Evolutionary conservation across 2,888 invertebrate genomes (phyloP), one percentile per base, ranked within the genome.

Genomic region (Tinea semifulvella): DNA sequence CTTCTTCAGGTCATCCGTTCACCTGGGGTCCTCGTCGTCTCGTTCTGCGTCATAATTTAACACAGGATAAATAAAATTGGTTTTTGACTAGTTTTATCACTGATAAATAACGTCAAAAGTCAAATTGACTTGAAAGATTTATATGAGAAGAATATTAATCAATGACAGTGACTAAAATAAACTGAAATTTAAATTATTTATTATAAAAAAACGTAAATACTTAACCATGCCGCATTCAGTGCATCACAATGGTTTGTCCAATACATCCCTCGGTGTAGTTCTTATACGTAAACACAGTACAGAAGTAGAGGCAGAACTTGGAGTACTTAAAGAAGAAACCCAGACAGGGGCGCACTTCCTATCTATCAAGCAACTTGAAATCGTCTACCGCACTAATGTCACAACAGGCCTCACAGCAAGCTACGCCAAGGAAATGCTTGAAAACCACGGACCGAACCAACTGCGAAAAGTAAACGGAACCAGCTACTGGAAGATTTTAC

Each of bases 401-500:
- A 55, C 56, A 22, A 64, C 65, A 48, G 89, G 89, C 7, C 68
- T 88, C 42, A 77, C 82, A 0, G 64, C 79, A 7, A 63, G 57
- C 16, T 62, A 82, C 45, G 89, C 88, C 1, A 68, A 64, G 6
- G 79, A 84, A 47, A 62, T 84, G 3, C 64, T 85, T 2, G 72
- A 65, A 13, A 63, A 68, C 26, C 69, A 86, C 53, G 88, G 88
- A 1, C 87, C 85, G 0, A 90, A 90, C 59, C 68, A 75, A 13
- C 65, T 90, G 8, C 83, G 83, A 16, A 83, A 87, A 48, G 81
- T 86, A 2, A 66, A 71, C 44, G 82, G 84, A 7, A 85, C 83
- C 25, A 87, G 88, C 42, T 83, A 85, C 56, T 86, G 85, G 82
- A 63, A 85, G 49, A 81, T 89, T 55, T 86, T 90, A 53, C 71